These are phyloP conservation scores for Lordiphosa collinella DNA, from an alignment of 1,140 invertebrate species.

Conservation along the genomic window DNA sequence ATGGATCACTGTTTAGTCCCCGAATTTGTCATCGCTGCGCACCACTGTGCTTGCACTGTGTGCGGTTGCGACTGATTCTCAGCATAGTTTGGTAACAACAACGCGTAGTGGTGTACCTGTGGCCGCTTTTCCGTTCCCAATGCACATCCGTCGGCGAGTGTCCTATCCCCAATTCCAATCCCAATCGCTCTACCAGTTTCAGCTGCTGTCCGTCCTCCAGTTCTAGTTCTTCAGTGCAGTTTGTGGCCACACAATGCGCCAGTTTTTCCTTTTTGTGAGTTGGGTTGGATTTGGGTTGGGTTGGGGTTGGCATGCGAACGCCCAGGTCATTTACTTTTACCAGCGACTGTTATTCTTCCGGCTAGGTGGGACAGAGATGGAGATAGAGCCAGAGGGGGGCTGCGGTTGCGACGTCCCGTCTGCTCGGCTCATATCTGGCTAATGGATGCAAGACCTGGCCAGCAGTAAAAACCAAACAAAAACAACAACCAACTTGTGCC, in stretches of 20 bases:
- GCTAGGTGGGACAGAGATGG: neutral
- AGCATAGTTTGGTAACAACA: too few relatives aligned
- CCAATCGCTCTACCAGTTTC: neutral
- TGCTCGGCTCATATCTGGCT: conserved; percentile 16
- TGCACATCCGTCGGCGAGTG: conserved; percentile 38
- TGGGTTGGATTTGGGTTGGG: neutral
- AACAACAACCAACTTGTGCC: conserved; percentile 16
- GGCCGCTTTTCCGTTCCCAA: conserved; percentile 51
- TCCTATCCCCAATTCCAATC: too few relatives aligned
- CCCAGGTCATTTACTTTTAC: conserved; percentile 2
- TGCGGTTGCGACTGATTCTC: neutral
- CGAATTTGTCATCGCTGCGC: too few relatives aligned
- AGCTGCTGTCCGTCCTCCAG: conserved; percentile 2
- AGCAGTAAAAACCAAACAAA: conserved; percentile 9
- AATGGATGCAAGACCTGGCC: conserved; percentile 33
- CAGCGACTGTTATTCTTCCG: neutral
- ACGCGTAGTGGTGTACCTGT: too few relatives aligned
- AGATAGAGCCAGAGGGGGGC: neutral
- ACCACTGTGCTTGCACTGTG: neutral
- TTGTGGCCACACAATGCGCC: conserved; percentile 60
- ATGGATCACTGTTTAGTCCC: too few relatives aligned
- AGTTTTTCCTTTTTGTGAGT: conserved; percentile 18
- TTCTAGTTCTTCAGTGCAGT: conserved; percentile 18
- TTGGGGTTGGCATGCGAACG: neutral
- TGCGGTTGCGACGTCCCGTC: conserved; percentile 34